Percentiles rank a stretch among this genome's conserved stretches.
Evolutionary conservation across 2,797 vertebrate species (phyloP).

Genomic region (Hoplostethus mediterraneus): DNA sequence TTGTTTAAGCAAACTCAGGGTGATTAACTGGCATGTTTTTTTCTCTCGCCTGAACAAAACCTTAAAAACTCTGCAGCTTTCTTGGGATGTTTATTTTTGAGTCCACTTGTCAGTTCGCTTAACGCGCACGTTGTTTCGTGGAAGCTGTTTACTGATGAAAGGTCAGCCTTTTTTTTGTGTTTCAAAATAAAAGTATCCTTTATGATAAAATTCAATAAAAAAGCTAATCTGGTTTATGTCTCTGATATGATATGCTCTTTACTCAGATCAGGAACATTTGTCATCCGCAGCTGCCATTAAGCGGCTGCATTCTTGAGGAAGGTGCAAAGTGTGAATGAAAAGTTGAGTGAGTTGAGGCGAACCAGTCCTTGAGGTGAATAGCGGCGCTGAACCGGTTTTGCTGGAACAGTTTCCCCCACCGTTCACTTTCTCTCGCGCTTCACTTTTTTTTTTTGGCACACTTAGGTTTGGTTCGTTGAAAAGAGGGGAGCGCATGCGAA

Average conservation of each 20-base stretch:
- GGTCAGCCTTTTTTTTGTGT: slow-evolving; percentile 10
- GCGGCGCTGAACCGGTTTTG: too few relatives aligned
- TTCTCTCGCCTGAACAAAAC: background rate
- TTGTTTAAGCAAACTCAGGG: slow-evolving; percentile 11
- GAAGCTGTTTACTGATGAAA: slow-evolving; percentile 35
- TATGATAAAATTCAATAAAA: too few relatives aligned
- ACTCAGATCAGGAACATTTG: background rate
- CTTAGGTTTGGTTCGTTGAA: slow-evolving; percentile 18
- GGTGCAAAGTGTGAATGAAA: background rate
- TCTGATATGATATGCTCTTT: background rate
- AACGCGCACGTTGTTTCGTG: background rate
- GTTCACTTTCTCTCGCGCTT: slow-evolving; percentile 1
- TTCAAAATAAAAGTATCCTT: background rate
- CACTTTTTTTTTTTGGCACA: slow-evolving; percentile 12
- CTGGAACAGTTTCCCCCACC: background rate
- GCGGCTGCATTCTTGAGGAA: background rate
- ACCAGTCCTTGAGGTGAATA: too few relatives aligned
- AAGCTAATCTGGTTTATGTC: background rate
- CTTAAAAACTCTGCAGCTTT: too few relatives aligned
- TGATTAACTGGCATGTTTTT: slow-evolving; percentile 28
- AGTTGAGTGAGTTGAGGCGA: slow-evolving; percentile 7
- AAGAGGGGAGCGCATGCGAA: slow-evolving; percentile 36
- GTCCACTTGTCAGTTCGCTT: background rate
- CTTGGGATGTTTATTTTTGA: background rate
- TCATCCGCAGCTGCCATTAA: too few relatives aligned